Percentiles rank a stretch among this genome's conserved stretches.
Evolutionary conservation across 2,113 vertebrate species (phyloP).

Genomic region (Nansenia antarctica): DNA sequence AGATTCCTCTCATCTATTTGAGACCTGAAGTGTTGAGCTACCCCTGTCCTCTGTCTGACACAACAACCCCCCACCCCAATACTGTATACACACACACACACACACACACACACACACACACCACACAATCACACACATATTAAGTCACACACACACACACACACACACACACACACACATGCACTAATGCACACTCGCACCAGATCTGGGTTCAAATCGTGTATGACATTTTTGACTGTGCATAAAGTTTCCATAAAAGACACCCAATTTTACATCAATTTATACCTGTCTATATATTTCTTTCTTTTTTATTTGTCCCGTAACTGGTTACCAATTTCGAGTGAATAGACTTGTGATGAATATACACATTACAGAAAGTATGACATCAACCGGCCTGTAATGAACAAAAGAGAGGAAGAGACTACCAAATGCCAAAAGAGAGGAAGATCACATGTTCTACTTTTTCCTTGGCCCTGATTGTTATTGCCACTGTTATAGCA

Average conservation of each 20-base stretch:
- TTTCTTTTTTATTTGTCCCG: no score
- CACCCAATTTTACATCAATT: no score
- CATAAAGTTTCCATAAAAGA: no score
- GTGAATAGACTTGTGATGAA: no score
- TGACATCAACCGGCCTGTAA: no score
- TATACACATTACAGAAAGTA: no score
- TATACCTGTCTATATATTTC: background rate
- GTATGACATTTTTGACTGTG: no score
- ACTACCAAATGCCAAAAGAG: no score
- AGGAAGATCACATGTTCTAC: background rate
- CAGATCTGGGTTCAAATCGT: no score
- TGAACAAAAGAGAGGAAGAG: no score
- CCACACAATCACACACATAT: background rate
- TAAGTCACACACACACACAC: background rate
- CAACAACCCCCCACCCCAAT: slow-evolving; percentile 8
- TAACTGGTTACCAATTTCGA: no score
- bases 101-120: slow-evolving; percentile 1
- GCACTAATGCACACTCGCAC: background rate
- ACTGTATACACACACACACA: no score
- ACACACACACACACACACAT: background rate
- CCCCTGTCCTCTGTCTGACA: slow-evolving; percentile 51
- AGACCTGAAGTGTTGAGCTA: slow-evolving; percentile 65
- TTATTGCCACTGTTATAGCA: slow-evolving; percentile 38
- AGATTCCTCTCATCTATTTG: slow-evolving; percentile 67
- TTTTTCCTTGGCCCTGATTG: slow-evolving; percentile 15